Percentiles rank a stretch among this genome's conserved stretches.
These are phyloP conservation scores for Siniperca knerii DNA, from an alignment of 2,113 vertebrate genomes.

Conservation along the genomic window DNA sequence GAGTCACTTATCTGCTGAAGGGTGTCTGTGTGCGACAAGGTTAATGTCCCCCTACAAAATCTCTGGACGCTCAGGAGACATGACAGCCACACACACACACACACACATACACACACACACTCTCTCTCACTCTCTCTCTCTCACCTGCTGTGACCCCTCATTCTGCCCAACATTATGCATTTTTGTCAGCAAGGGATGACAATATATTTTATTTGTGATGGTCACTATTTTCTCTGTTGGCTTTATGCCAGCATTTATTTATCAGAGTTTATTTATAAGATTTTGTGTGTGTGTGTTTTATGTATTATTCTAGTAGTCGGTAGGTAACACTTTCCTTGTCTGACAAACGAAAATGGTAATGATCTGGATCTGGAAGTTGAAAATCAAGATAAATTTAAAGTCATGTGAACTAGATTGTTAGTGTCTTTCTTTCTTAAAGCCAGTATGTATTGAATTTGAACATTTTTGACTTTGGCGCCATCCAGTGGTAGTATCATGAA, in stretches of 20 bases:
- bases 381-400: background rate
- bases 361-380: background rate
- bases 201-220: conserved; percentile 1
- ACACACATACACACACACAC: background rate
- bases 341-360: background rate
- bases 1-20: conserved; percentile 62
- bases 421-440: background rate
- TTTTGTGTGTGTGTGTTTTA: background rate
- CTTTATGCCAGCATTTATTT: background rate
- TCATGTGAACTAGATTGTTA: background rate
- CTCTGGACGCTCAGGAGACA: conserved; percentile 45
- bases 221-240: background rate
- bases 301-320: background rate
- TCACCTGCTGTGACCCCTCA: conserved; percentile 13
- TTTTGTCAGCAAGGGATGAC: background rate
- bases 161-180: background rate
- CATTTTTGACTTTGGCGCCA: background rate
- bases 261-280: conserved; percentile 5
- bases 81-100: background rate
- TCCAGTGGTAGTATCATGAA: background rate
- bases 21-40: conserved; percentile 47
- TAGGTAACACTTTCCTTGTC: background rate
- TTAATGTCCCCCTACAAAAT: conserved; percentile 58
- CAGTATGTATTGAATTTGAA: background rate
- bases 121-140: background rate